Evolutionary conservation across 2,797 vertebrate species (phyloP).

Genomic region (Rhinogobio ventralis): DNA sequence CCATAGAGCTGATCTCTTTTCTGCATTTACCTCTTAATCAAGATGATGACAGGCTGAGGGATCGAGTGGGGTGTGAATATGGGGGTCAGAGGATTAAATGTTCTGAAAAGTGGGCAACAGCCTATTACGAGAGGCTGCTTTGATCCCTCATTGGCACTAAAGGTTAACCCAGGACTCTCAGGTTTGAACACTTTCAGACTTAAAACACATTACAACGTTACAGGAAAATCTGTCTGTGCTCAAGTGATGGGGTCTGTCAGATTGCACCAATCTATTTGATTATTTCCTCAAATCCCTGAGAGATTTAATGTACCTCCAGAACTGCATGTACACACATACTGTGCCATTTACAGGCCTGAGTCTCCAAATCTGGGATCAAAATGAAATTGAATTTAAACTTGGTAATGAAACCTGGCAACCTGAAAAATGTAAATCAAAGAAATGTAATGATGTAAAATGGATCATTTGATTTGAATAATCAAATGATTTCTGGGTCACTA

Average conservation of each 20-base stretch:
- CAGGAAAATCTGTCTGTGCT: background rate
- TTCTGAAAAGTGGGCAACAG: background rate
- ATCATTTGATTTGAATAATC: too few relatives aligned
- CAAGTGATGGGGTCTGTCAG: background rate
- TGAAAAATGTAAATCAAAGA: background rate
- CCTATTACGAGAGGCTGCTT: background rate
- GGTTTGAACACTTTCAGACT: conserved; percentile 27
- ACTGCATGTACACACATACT: conserved; percentile 22
- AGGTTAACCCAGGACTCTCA: background rate
- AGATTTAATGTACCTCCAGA: conserved; percentile 31
- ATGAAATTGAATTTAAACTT: background rate
- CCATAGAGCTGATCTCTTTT: background rate
- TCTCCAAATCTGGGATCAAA: background rate
- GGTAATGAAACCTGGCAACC: background rate
- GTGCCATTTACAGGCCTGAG: background rate
- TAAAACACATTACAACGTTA: conserved; percentile 3
- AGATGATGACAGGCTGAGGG: conserved; percentile 30
- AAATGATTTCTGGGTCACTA: background rate
- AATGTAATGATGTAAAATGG: background rate
- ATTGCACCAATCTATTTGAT: conserved; percentile 27
- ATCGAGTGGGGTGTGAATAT: background rate
- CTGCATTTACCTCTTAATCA: conserved; percentile 33
- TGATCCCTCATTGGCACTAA: conserved; percentile 4
- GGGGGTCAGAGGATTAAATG: conserved; percentile 23
- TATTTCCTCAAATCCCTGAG: conserved; percentile 6